Percentiles rank a stretch among this genome's conserved stretches.
phyloP scores from a whole-genome alignment of 2,888 invertebrate species.

The Deilephila elpenor region DNA sequence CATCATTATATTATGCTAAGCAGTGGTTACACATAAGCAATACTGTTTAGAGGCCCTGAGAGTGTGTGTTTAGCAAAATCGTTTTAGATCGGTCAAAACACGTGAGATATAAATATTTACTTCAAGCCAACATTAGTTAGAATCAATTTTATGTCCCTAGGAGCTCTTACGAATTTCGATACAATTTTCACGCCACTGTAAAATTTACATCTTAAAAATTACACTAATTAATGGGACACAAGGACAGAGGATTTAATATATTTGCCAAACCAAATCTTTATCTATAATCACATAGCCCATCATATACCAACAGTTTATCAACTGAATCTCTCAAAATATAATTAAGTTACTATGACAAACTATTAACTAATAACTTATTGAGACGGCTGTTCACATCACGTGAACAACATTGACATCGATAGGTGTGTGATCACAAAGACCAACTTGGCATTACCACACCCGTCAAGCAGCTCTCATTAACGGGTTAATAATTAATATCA shows the following conservation, averaged over 20 bases:
- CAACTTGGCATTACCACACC: not conserved
- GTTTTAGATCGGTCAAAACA: too few species aligned
- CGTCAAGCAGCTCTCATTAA: not conserved
- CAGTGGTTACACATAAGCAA: not conserved
- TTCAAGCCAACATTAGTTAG: too few species aligned
- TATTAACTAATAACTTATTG: not conserved
- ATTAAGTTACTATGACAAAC: not conserved
- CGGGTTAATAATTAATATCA: constrained; percentile 2
- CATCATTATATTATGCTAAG: not conserved
- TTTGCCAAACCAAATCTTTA: too few species aligned
- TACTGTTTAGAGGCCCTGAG: not conserved
- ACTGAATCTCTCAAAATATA: not conserved
- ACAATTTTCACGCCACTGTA: too few species aligned
- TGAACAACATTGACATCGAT: not conserved
- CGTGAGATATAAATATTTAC: too few species aligned
- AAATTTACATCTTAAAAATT: too few species aligned
- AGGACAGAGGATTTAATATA: too few species aligned
- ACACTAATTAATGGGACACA: too few species aligned
- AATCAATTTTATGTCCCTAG: too few species aligned
- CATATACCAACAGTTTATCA: not conserved
- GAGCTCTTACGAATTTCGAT: too few species aligned
- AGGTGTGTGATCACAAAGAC: not conserved
- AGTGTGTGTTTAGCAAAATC: not conserved
- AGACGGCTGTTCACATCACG: not conserved
- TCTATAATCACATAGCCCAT: not conserved